Evolutionary conservation across 2,797 vertebrate species (phyloP).

Genomic region (Momotus momota): DNA sequence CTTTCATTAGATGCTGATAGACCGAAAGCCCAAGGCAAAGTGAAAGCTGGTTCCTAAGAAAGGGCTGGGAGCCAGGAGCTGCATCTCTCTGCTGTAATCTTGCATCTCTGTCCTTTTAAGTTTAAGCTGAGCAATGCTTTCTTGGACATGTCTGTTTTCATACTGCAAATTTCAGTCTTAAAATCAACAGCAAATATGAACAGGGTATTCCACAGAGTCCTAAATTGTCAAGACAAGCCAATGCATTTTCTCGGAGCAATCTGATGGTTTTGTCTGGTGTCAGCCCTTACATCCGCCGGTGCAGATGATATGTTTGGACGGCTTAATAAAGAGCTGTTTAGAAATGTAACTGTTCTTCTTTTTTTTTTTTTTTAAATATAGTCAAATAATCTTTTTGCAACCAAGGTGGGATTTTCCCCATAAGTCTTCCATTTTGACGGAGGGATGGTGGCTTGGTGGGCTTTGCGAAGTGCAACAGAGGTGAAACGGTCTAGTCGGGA

Average conservation of each 20-base stretch:
- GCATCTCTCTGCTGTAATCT: slow-evolving; percentile 72
- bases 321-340: slow-evolving; percentile 63
- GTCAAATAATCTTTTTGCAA: neutral
- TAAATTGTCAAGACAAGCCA: slow-evolving; percentile 61
- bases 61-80: slow-evolving; percentile 56
- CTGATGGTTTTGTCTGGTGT: slow-evolving; percentile 72
- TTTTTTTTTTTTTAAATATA: neutral
- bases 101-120: slow-evolving; percentile 73
- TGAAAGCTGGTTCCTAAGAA: slow-evolving; percentile 70
- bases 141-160: slow-evolving; percentile 61
- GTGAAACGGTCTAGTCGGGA: neutral
- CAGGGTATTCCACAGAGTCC: slow-evolving; percentile 47
- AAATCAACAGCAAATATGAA: slow-evolving; percentile 62
- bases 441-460: neutral
- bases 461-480: neutral
- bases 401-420: neutral
- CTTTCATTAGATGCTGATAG: slow-evolving; percentile 85
- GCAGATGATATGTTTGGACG: slow-evolving; percentile 36
- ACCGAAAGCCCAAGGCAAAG: slow-evolving; percentile 79
- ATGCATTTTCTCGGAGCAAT: slow-evolving; percentile 53
- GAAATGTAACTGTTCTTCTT: neutral
- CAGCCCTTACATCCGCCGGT: slow-evolving; percentile 52
- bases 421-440: neutral
- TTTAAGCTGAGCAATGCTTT: slow-evolving; percentile 55
- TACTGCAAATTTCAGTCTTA: slow-evolving; percentile 57